Percentiles rank a stretch among this genome's conserved stretches.
Evolutionary conservation across 37 sponge, comb jelly and placozoan species (phyloP).

Genomic region (Beroe ovata): DNA sequence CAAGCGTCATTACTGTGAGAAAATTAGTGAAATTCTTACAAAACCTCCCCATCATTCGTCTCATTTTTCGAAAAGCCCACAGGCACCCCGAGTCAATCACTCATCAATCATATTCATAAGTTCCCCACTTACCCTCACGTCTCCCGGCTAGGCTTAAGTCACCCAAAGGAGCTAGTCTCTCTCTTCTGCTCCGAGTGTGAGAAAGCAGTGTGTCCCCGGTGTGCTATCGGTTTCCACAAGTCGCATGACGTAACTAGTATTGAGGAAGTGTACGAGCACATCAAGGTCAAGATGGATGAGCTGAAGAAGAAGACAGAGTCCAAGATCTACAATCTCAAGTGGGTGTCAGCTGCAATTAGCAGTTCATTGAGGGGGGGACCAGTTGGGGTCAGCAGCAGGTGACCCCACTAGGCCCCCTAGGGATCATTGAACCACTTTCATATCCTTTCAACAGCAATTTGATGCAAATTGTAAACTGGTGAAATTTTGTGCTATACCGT

Average conservation of each 20-base stretch:
- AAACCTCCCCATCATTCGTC: too few species aligned
- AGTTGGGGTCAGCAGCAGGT: too few species aligned
- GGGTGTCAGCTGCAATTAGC: not conserved
- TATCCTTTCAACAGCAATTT: too few species aligned
- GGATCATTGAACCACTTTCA: too few species aligned
- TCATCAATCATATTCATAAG: not conserved
- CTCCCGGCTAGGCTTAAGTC: constrained; percentile 18
- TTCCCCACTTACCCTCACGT: not conserved
- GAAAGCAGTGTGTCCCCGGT: constrained; percentile 59
- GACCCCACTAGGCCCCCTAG: too few species aligned
- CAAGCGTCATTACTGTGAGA: constrained; percentile 57
- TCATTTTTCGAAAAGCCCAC: not conserved
- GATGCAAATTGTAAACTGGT: too few species aligned
- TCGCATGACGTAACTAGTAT: constrained; percentile 63
- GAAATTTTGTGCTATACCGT: too few species aligned
- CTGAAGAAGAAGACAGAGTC: constrained; percentile 60
- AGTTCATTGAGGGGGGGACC: too few species aligned
- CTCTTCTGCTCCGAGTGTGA: constrained; percentile 62
- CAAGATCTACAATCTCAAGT: constrained; percentile 61
- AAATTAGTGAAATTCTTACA: not conserved
- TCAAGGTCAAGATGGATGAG: constrained; percentile 66
- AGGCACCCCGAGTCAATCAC: not conserved
- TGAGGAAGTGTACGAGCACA: constrained; percentile 67
- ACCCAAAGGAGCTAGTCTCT: constrained; percentile 60
- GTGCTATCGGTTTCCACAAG: constrained; percentile 65